Conservation (phyloP, 2,888 invertebrate genomes). For the Ceraclea dissimilis region DNA sequence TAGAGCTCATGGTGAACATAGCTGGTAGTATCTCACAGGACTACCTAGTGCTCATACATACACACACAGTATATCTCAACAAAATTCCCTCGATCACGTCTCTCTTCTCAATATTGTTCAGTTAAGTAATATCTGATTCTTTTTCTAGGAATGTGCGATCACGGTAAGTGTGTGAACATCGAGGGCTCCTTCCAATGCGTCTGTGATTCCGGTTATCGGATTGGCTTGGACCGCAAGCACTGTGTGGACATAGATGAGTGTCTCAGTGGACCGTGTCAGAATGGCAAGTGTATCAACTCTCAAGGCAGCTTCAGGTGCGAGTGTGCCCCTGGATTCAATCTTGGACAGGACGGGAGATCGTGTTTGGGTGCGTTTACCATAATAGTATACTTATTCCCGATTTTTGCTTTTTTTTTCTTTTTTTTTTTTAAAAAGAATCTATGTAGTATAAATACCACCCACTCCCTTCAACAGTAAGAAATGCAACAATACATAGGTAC, state of each 20-base stretch:
- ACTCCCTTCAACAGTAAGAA: too few species aligned
- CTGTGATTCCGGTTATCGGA: conserved; percentile 58
- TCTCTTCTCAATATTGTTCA: too few species aligned
- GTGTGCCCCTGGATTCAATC: conserved; percentile 57
- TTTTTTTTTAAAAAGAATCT: too few species aligned
- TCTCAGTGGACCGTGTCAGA: conserved; percentile 54
- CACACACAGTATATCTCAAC: too few species aligned
- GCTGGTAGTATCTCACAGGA: too few species aligned
- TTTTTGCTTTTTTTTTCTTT: not conserved
- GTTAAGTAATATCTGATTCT: too few species aligned
- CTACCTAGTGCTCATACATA: too few species aligned
- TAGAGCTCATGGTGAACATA: too few species aligned
- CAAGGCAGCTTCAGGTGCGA: conserved; percentile 65
- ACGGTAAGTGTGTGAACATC: conserved; percentile 63
- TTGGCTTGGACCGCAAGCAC: conserved; percentile 54
- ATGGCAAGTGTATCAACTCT: conserved; percentile 61
- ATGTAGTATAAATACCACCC: too few species aligned
- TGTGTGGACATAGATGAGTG: conserved; percentile 68
- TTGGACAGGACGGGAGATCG: conserved; percentile 70
- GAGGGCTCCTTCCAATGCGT: conserved; percentile 63
- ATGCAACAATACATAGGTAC: too few species aligned
- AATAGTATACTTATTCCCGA: too few species aligned
- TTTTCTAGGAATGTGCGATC: conserved; percentile 53
- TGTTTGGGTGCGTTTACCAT: conserved; percentile 65
- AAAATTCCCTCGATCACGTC: too few species aligned